A percentile compares a stretch with the other conserved stretches of the same genome.
Evolutionary conservation across 2,888 invertebrate genomes (phyloP).

Genomic region (Protonemura montana): DNA sequence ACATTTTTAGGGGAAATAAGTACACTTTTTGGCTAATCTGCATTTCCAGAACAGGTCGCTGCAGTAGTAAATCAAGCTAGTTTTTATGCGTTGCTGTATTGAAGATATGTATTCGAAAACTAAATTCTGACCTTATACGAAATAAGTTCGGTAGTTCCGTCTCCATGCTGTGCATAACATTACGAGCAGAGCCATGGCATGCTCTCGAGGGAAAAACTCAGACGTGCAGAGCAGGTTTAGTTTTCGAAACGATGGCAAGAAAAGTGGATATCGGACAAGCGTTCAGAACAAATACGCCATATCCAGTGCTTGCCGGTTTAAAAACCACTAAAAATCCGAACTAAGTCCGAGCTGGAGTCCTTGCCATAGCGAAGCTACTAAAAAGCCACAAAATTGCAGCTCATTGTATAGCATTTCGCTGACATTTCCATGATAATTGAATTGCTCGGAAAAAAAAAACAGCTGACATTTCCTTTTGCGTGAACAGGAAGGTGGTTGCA

Average conservation of each 20-base stretch:
- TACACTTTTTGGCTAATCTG: slow-evolving; percentile 5
- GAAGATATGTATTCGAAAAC: not conserved
- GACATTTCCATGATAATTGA: slow-evolving; percentile 12
- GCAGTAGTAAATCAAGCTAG: not conserved
- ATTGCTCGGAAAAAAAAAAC: not conserved
- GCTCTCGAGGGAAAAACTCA: not conserved
- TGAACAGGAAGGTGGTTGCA: slow-evolving; percentile 46
- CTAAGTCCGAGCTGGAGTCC: not conserved
- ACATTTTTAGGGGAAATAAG: slow-evolving; percentile 7
- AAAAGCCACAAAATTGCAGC: not conserved
- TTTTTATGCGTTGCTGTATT: not conserved
- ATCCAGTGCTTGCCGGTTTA: not conserved
- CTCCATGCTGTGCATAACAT: not conserved
- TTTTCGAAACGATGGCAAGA: not conserved
- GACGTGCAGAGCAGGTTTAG: not conserved
- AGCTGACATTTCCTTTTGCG: not conserved
- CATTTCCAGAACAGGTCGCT: slow-evolving; percentile 5
- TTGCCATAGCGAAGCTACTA: not conserved
- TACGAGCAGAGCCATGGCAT: not conserved
- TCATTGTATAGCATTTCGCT: not conserved
- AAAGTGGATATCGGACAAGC: not conserved
- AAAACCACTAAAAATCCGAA: not conserved
- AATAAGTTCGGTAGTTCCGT: not conserved
- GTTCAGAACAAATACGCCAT: not conserved
- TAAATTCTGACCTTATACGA: not conserved